Evolutionary conservation across 2,113 vertebrate genomes (phyloP), one percentile per base, ranked within the genome.

Genomic region (Cynocephalus volans): DNA sequence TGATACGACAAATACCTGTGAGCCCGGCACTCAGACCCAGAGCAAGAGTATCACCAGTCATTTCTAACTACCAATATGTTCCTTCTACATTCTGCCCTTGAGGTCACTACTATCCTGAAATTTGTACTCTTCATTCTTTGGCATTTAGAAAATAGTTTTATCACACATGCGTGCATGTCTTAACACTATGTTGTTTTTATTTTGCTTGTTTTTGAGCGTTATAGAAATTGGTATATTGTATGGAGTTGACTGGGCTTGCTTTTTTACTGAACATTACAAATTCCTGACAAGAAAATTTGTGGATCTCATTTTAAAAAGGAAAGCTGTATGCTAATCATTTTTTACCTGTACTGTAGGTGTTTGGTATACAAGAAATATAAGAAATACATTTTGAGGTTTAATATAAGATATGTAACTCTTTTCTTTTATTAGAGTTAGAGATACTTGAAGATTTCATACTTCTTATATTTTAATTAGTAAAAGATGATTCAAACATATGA

Each of bases 401-500:
- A 45, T 56, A 23, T 54, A 41, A 92, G n/a, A 58, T 93, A 89
- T 11, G 12, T 45, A 24, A 73, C 45, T 92, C 73, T 97, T 79
- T 97, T 93, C n/a, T 94, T 93, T 96, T 96, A 85, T 97, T 82
- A 56, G 87, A 95, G 82, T 97, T 95, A 97, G 90, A 95, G 64
- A 97, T 97, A 84, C 83, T 98, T 96, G n/a, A 79, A 95, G 73
- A 98, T 98, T 96, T 88, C 97, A 92, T 93, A 95, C 41, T 73
- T 76, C 90, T 92, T 98, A 92, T 87, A 64, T 97, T 98, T 98
- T 98, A 98, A 97, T 97, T 96, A 97, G 87, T 80, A 87, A 96
- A 87, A 92, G 73, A 80, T 92, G 50, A 95, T 98, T 98, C 98
- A 98, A 97, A 97, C 94, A 96, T 96, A 95, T 97, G 95, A 88